Percentiles rank a stretch among this genome's conserved stretches.
phyloP scores from a whole-genome alignment of 2,888 invertebrate species.

The Arge pagana region DNA sequence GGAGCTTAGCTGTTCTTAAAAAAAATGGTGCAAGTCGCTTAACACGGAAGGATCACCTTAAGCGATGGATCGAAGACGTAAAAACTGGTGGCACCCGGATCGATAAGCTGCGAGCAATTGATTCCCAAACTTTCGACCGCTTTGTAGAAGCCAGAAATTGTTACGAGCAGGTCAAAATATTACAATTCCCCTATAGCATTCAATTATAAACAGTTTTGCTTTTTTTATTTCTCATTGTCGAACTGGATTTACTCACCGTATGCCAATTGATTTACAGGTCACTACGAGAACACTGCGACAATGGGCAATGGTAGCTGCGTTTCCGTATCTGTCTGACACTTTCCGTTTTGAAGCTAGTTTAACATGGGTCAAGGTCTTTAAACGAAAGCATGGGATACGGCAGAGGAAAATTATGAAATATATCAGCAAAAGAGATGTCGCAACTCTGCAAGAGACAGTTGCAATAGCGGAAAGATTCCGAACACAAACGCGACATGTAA shows the following conservation, averaged over 20 bases:
- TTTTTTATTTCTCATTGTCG: not conserved
- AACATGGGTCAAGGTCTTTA: slow-evolving; percentile 15
- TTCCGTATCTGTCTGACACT: slow-evolving; percentile 11
- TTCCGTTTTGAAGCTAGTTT: slow-evolving; percentile 19
- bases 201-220: not conserved
- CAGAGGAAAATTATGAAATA: slow-evolving; percentile 24
- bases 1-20: slow-evolving; percentile 15
- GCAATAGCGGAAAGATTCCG: slow-evolving; percentile 8
- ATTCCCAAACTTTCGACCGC: slow-evolving; percentile 18
- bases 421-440: slow-evolving; percentile 6
- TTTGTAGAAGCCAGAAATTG: slow-evolving; percentile 17
- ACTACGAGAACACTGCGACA: slow-evolving; percentile 25
- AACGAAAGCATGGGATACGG: slow-evolving; percentile 18
- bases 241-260: no score
- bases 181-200: slow-evolving; percentile 7
- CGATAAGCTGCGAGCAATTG: slow-evolving; percentile 18
- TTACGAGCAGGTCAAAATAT: no score
- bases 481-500: not conserved
- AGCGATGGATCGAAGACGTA: slow-evolving; percentile 17
- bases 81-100: slow-evolving; percentile 17
- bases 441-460: slow-evolving; percentile 4
- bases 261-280: no score
- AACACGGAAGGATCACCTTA: slow-evolving; percentile 11
- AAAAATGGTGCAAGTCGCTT: slow-evolving; percentile 7
- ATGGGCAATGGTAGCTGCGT: slow-evolving; percentile 25